phyloP scores from a whole-genome alignment of 2,888 invertebrate species.

The Andrena hattorfiana region DNA sequence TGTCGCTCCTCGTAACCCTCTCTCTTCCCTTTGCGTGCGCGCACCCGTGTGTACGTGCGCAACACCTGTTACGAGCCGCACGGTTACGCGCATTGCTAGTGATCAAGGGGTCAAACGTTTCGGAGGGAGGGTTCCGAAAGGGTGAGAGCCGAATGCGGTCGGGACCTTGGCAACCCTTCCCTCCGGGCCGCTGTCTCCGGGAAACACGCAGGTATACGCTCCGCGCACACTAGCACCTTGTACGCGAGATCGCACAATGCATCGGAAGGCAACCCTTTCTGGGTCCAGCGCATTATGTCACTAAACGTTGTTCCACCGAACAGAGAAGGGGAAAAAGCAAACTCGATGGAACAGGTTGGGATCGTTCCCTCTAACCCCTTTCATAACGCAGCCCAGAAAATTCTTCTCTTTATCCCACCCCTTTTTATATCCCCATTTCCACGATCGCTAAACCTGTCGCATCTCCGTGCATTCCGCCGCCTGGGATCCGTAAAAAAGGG shows the following conservation, averaged over 20 bases:
- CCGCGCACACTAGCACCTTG: constrained; percentile 67
- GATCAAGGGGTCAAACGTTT: constrained; percentile 64
- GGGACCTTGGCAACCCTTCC: constrained; percentile 69
- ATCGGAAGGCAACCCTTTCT: constrained; percentile 76
- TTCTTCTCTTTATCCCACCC: constrained; percentile 49
- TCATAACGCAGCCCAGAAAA: constrained; percentile 53
- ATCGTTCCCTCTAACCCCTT: constrained; percentile 52
- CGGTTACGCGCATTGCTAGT: constrained; percentile 60
- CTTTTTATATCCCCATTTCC: constrained; percentile 14
- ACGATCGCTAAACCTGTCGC: constrained; percentile 23
- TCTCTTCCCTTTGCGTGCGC: constrained; percentile 42
- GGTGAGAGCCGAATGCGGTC: constrained; percentile 58
- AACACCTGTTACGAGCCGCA: constrained; percentile 67
- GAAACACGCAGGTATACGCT: constrained; percentile 69
- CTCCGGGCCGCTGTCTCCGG: constrained; percentile 7
- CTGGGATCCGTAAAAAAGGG: constrained; percentile 21
- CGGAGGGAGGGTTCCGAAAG: constrained; percentile 62
- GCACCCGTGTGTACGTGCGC: constrained; percentile 24
- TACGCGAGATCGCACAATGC: constrained; percentile 63
- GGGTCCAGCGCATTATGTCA: constrained; percentile 75
- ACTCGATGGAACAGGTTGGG: constrained; percentile 66
- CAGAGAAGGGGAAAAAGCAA: constrained; percentile 43
- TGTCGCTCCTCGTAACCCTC: constrained; percentile 69
- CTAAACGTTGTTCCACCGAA: constrained; percentile 75
- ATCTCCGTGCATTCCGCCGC: constrained; percentile 18